Conservation (phyloP, 2,113 vertebrate genomes). For the Donacobius atricapilla region DNA sequence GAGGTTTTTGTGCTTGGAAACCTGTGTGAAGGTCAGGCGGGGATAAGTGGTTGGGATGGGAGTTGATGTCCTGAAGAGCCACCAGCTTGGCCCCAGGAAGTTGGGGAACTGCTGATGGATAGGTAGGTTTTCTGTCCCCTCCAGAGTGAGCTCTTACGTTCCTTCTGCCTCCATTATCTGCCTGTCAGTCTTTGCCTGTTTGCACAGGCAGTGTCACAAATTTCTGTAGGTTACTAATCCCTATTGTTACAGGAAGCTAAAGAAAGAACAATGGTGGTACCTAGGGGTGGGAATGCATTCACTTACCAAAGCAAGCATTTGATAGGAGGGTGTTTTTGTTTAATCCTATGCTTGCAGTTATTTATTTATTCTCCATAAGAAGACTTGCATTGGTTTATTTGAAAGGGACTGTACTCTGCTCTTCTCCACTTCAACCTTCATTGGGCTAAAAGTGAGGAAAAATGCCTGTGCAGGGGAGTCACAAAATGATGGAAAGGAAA, state of each 20-base stretch:
- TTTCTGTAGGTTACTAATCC: background rate
- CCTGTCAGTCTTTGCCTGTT: background rate
- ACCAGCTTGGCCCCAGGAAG: background rate
- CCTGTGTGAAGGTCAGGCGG: background rate
- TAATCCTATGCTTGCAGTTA: background rate
- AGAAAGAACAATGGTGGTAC: background rate
- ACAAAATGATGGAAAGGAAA: background rate
- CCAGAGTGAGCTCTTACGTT: fast-evolving
- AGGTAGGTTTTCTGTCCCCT: background rate
- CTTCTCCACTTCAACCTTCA: background rate
- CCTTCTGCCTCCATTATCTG: background rate
- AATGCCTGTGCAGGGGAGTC: background rate
- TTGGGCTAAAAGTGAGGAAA: background rate
- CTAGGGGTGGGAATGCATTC: background rate
- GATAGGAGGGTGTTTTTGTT: background rate
- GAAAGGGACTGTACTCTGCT: background rate
- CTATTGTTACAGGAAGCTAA: background rate
- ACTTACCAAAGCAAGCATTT: background rate
- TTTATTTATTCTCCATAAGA: background rate
- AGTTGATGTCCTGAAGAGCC: background rate
- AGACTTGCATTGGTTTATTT: background rate
- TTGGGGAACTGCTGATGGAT: background rate
- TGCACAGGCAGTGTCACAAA: fast-evolving
- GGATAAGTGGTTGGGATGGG: no score
- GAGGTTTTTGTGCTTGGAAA: background rate